These are phyloP conservation scores for Plebejus anna DNA, from an alignment of 2,888 invertebrate genomes.

Conservation along the genomic window DNA sequence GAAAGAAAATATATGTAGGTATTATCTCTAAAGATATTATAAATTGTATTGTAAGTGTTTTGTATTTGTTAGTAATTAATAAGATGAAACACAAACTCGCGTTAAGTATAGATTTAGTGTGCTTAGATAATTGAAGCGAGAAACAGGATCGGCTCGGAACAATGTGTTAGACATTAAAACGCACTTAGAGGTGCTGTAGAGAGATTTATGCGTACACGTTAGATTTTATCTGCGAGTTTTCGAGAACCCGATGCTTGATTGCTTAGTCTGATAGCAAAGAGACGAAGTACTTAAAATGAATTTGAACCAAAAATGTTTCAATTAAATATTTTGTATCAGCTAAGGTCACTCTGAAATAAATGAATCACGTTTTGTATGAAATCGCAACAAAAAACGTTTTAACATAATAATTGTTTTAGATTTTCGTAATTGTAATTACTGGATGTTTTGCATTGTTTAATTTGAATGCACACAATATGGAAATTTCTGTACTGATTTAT, in stretches of 20 bases:
- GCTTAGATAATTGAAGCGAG: neutral
- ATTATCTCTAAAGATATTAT: too few species aligned
- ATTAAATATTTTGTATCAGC: neutral
- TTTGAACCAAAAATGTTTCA: neutral
- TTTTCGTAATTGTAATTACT: neutral
- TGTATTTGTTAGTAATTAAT: constrained; percentile 1
- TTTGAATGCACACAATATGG: neutral
- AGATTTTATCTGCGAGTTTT: constrained; percentile 14
- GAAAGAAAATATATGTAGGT: too few species aligned
- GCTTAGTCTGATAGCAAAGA: neutral
- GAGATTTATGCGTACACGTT: constrained; percentile 23
- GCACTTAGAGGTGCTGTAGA: constrained; percentile 28
- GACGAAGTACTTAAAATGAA: neutral
- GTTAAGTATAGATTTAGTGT: neutral
- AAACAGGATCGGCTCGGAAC: constrained; percentile 20
- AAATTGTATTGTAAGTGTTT: neutral
- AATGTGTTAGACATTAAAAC: constrained; percentile 28
- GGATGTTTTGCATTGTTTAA: neutral
- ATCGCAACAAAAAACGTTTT: neutral
- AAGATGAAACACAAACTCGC: neutral
- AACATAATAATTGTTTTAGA: neutral
- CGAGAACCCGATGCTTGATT: constrained; percentile 16
- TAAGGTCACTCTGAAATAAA: neutral
- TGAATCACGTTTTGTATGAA: neutral
- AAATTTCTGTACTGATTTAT: neutral